Evolutionary conservation across 2,797 vertebrate genomes (phyloP).

Genomic region (Oryzias sinensis): DNA sequence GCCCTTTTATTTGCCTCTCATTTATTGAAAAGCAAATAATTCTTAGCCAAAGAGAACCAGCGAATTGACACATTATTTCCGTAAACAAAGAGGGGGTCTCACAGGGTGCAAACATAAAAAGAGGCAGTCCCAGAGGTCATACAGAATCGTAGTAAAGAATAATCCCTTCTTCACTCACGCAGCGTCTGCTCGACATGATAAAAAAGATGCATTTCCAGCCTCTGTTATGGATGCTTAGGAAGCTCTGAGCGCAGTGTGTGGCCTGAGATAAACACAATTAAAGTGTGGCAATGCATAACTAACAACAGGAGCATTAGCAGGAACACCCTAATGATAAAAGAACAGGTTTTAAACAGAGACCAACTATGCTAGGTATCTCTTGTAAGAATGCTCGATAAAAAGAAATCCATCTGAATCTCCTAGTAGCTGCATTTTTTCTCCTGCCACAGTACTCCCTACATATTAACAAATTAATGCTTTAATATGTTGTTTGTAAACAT

Average conservation of each 20-base stretch:
- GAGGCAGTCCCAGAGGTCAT: slow-evolving; percentile 30
- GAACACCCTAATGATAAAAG: slow-evolving; percentile 20
- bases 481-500: slow-evolving; percentile 20
- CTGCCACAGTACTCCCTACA: slow-evolving; percentile 27
- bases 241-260: slow-evolving; percentile 36
- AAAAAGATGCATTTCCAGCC: slow-evolving; percentile 33
- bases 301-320: slow-evolving; percentile 32
- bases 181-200: slow-evolving; percentile 37
- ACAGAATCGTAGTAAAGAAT: slow-evolving; percentile 44
- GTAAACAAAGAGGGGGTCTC: slow-evolving; percentile 28
- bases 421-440: background rate
- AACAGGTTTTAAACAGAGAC: slow-evolving; percentile 17
- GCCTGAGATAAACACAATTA: slow-evolving; percentile 51
- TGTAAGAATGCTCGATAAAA: slow-evolving; percentile 10
- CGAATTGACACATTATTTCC: slow-evolving; percentile 20
- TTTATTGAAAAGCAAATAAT: slow-evolving; percentile 36
- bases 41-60: slow-evolving; percentile 6
- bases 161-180: slow-evolving; percentile 30
- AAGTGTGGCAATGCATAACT: slow-evolving; percentile 47
- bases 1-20: background rate
- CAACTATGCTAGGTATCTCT: slow-evolving; percentile 18
- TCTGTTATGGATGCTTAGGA: slow-evolving; percentile 42
- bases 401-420: slow-evolving; percentile 9
- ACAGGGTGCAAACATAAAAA: slow-evolving; percentile 21
- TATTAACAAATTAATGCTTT: slow-evolving; percentile 11